Base-by-base conservation (phyloP, 2,113 vertebrate genomes). In the Callionymus lyra region DNA sequence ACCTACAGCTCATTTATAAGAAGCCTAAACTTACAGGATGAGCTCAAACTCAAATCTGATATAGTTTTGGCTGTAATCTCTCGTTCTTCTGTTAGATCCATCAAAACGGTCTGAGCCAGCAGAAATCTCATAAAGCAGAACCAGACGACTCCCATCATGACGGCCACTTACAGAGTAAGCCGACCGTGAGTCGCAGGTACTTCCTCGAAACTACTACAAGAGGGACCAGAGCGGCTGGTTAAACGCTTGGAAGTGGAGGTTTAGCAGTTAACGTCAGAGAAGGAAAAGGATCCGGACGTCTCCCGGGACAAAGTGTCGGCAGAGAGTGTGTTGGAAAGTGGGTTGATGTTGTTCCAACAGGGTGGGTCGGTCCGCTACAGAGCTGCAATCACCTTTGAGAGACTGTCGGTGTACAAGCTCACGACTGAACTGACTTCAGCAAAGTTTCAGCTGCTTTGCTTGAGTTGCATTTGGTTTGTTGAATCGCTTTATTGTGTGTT, bases 301-400 rank as follows among this genome's bases (percentile, higher is more conserved):
- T 27, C 21, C 21, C 8, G 21, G 21, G 21, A 27, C 4, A 4
- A 27, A 27, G 21, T 27, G 21, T 8, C 21, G 21, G 21, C 21
- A 27, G 21, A 11, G 6, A 16, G 41, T 19, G 52, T 63, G 53
- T 43, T 36, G 38, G 27, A 41, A 63, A 68, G 68, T 75, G 62
- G 65, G 58, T 58, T 69, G 74, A 65, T 41, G 54, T 48, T 34
- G 51, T 49, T 74, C 74, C 77, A 76, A 72, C 67, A 70, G 77
- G 77, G 67, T 53, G 72, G 67, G 74, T 69, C 72, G 59, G 72
- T 76, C 74, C 77, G 65, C 73, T 65, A 60, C 9, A 16, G 44
- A 58, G 65, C 34, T 6, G 53, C 9, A 50, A 19, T 12, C 31
- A 27, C 18, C 46, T 6, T n/a, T 16, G 11, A 6, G 31, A 62